Conservation (phyloP, 1,140 invertebrate species). For the Pseudomyrmex gracilis region DNA sequence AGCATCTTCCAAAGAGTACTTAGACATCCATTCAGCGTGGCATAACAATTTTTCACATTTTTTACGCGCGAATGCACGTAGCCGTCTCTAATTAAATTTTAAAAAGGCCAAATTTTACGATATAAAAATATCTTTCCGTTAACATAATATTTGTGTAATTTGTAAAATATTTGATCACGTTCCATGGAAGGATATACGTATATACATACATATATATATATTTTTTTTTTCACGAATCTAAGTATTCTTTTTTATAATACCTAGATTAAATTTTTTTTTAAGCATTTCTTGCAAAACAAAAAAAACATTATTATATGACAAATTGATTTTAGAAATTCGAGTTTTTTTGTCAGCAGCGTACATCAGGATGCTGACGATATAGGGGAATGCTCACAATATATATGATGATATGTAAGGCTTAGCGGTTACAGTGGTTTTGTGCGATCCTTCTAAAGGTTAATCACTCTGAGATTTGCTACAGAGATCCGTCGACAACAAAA, state of each 20-base stretch:
- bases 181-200: not conserved
- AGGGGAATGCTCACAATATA: not conserved
- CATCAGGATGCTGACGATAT: not conserved
- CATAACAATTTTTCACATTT: constrained; percentile 38
- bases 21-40: constrained; percentile 27
- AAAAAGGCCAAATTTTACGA: constrained; percentile 26
- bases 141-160: not conserved
- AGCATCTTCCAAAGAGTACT: constrained; percentile 23
- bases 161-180: not conserved
- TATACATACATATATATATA: not conserved
- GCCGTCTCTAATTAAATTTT: constrained; percentile 46
- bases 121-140: constrained; percentile 21
- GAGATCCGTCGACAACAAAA: constrained; percentile 38
- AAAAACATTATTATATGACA: too few species aligned
- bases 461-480: constrained; percentile 17
- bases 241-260: not conserved
- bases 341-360: not conserved
- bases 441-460: constrained; percentile 44
- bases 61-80: constrained; percentile 34
- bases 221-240: not conserved
- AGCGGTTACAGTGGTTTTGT: constrained; percentile 5
- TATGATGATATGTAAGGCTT: constrained; percentile 8
- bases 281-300: not conserved
- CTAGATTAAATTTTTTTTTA: not conserved
- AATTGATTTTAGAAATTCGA: not conserved